These are phyloP conservation scores for Heliocidaris erythrogramma DNA, from an alignment of 35 echinoderm and acorn worm genomes.

Conservation along the genomic window DNA sequence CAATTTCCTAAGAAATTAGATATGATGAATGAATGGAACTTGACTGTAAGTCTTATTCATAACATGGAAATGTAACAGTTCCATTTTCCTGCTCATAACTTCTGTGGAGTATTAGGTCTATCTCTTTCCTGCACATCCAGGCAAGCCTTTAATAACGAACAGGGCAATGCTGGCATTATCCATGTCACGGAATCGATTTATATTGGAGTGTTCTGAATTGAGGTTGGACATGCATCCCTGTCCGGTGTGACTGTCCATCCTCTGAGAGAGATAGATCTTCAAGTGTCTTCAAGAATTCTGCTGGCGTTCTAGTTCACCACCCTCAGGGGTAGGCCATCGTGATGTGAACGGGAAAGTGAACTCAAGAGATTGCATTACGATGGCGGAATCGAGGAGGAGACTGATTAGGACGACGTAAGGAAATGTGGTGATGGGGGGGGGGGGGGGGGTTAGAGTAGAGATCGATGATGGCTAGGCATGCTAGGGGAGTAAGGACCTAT, in stretches of 20 bases:
- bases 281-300: not conserved
- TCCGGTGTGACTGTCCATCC: not conserved
- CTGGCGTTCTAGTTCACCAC: conserved; percentile 3
- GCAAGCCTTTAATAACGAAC: no score
- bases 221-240: not conserved
- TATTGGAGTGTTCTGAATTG: conserved; percentile 1
- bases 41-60: no score
- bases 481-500: not conserved
- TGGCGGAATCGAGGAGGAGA: not conserved
- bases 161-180: not conserved
- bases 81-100: no score
- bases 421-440: not conserved
- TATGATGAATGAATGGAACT: no score
- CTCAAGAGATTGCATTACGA: not conserved
- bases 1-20: no score
- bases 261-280: not conserved
- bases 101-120: no score
- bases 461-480: not conserved
- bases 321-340: not conserved
- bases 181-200: not conserved
- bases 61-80: no score
- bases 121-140: no score
- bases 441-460: not conserved
- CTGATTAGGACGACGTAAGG: not conserved
- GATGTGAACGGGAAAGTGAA: not conserved